Evolutionary conservation across 2,888 invertebrate genomes (phyloP), one percentile per base, ranked within the genome.

Genomic region (Teleiodes luculella): DNA sequence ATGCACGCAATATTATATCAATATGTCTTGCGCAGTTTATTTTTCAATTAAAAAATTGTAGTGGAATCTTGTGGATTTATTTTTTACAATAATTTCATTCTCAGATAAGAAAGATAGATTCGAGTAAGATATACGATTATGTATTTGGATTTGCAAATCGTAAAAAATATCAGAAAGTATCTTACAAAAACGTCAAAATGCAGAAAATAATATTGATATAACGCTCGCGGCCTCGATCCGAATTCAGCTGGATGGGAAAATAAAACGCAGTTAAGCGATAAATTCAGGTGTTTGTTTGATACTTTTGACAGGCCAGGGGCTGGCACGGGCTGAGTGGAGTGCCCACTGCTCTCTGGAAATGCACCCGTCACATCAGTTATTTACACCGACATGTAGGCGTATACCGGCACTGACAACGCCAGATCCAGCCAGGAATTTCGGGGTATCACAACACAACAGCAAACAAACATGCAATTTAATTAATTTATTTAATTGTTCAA

Each of bases 361-460:
- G 65, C 64, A 66, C 58, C 66, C 65, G 65, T 62, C 67, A 61
- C 63, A 63, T 65, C 58, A 61, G 60, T 65, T 68, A 67, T 65
- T 63, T 57, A 63, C 59, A 58, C 53, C 56, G 60, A 60, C 50
- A 46, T 37, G 45, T 37, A 39, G 48, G 18, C 52, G 14, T 47
- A 36, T 39, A 33, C 33, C 33, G 28, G 11, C 41, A 16, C 43
- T 20, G 18, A 10, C 24, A 24, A 3, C 41, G 43, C 7, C n/a
- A n/a, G n/a, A n/a, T n/a, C n/a, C n/a, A n/a, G n/a, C n/a, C 6
- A 18, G 41, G 18, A 14, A 39, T 39, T 50, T 13, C 8, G 24
- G 35, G 37, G 6, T 24, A 49, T 18, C 28, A 51, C 51, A 51
- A 20, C 47, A 53, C 53, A 53, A 53, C 46, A 53, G 51, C 37